Percentiles rank a stretch among this genome's conserved stretches.
Conservation (phyloP, 1,140 invertebrate species). For the Limonius californicus region DNA sequence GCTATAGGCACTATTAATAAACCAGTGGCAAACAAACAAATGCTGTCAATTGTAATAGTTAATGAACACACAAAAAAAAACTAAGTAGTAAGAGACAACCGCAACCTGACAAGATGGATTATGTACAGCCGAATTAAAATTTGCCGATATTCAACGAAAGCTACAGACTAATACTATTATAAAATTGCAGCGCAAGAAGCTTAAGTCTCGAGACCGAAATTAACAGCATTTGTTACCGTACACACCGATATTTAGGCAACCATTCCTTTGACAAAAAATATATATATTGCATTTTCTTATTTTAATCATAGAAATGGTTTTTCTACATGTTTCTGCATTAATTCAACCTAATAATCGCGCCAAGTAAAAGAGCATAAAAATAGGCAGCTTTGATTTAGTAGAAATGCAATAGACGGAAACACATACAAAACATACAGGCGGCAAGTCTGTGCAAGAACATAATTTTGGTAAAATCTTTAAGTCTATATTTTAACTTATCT, state of each 20-base stretch:
- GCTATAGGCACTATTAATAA: constrained; percentile 32
- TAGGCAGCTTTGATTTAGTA: not conserved
- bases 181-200: no score
- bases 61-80: constrained; percentile 21
- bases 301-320: not conserved
- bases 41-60: not conserved
- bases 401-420: no score
- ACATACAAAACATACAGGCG: not conserved
- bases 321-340: not conserved
- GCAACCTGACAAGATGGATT: not conserved
- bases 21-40: constrained; percentile 6
- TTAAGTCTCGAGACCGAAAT: not conserved
- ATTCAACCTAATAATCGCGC: not conserved
- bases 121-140: not conserved
- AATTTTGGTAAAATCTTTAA: not conserved
- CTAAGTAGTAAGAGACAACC: not conserved
- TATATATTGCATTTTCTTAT: not conserved
- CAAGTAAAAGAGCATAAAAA: not conserved
- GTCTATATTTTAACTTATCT: not conserved
- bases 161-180: not conserved
- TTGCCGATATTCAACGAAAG: not conserved
- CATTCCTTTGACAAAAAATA: not conserved
- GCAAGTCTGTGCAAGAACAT: not conserved
- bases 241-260: not conserved
- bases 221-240: constrained; percentile 12